Evolutionary conservation across 2,113 vertebrate species (phyloP), one percentile per base, ranked within the genome.

Genomic region (Danionella cerebrum): DNA sequence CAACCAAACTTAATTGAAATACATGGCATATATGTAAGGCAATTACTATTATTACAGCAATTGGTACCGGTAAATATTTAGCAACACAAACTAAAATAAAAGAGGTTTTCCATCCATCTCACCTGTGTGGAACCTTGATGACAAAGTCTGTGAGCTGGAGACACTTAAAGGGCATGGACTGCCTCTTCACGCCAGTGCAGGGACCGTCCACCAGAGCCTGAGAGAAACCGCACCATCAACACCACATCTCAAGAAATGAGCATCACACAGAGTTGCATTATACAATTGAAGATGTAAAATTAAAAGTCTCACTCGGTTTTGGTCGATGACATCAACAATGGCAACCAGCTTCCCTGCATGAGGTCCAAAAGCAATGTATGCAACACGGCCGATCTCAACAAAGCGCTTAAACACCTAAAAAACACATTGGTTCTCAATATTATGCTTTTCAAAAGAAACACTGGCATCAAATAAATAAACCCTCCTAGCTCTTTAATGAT

Each of bases 261-360:
- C n/a, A n/a, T n/a, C n/a, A n/a, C n/a, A n/a, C n/a, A n/a, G n/a
- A n/a, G n/a, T n/a, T n/a, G n/a, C n/a, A n/a, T n/a, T n/a, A n/a
- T n/a, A n/a, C n/a, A n/a, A n/a, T n/a, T n/a, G n/a, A n/a, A n/a
- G n/a, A n/a, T n/a, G n/a, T n/a, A n/a, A n/a, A n/a, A n/a, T n/a
- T n/a, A n/a, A n/a, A n/a, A n/a, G 2, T 14, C 16, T 50, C 86
- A 97, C 95, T 88, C 94, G 85, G 0, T 98, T 98, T 73, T 98
- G 96, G 79, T 98, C 94, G 41, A 97, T 98, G n/a, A 99, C 94
- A 76, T 98, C 96, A 5, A 99, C 88, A 2, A 97, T 96, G 21
- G 91, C 89, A 76, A 98, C 96, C 82, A 96, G 83, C 78, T 96
- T 96, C 73, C 94, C 94, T 4, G 90, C 91, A 51, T 98, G 89